These are phyloP conservation scores for Trematocara stigmaticum DNA, from an alignment of 2,113 vertebrate species.

Conservation along the genomic window DNA sequence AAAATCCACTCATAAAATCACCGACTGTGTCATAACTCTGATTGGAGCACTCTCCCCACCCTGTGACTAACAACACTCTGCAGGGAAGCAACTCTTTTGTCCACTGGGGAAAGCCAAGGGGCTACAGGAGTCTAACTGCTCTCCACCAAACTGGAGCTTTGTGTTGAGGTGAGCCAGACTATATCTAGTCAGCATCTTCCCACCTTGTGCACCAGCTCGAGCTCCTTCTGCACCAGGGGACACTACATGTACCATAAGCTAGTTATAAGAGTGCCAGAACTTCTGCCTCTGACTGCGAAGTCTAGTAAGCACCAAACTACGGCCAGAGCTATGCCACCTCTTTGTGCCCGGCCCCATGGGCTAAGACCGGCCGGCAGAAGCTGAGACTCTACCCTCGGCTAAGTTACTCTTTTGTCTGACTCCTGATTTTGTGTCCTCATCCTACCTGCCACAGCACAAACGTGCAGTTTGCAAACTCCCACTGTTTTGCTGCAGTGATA, in stretches of 20 bases:
- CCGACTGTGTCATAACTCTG: background rate
- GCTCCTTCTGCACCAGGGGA: background rate
- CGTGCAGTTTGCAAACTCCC: background rate
- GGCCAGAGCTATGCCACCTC: rapidly evolving
- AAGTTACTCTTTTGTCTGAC: background rate
- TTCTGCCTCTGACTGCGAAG: background rate
- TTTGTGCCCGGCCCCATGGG: background rate
- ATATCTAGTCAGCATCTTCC: background rate
- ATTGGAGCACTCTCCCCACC: background rate
- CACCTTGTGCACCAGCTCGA: background rate
- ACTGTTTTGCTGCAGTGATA: background rate
- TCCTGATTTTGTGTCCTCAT: background rate
- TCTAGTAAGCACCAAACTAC: background rate
- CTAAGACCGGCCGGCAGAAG: background rate
- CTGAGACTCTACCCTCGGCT: background rate
- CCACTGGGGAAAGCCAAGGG: background rate
- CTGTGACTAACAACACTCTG: background rate
- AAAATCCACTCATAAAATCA: background rate
- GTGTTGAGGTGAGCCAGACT: background rate
- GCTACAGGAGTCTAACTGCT: background rate
- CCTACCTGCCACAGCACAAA: background rate
- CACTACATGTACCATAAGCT: background rate
- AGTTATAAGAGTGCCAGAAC: background rate
- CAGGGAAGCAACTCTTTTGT: background rate
- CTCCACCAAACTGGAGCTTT: background rate